Percentiles rank a stretch among this genome's conserved stretches.
These are phyloP conservation scores for Acanthosepion pharaonis DNA, from an alignment of 2,888 invertebrate genomes.

Conservation along the genomic window DNA sequence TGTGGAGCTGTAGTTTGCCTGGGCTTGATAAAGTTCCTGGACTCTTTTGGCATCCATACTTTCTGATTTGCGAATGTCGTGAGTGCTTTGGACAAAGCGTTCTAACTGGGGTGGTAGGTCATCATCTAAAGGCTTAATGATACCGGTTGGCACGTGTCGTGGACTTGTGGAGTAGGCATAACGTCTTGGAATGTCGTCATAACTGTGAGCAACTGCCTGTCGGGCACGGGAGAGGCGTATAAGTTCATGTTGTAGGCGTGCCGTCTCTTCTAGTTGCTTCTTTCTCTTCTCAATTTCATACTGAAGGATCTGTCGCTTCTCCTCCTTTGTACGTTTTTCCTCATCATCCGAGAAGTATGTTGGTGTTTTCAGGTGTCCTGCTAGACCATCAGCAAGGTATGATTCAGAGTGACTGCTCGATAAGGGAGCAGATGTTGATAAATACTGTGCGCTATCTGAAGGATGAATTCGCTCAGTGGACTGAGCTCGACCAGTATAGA, in stretches of 20 bases:
- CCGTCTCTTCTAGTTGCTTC: conserved; percentile 79
- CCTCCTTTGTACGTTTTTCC: conserved; percentile 78
- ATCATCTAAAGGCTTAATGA: conserved; percentile 73
- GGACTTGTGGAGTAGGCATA: conserved; percentile 50
- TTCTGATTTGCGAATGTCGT: conserved; percentile 53
- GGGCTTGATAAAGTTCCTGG: conserved; percentile 45
- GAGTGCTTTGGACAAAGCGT: conserved; percentile 52
- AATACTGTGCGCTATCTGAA: conserved; percentile 35
- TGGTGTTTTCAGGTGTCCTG: conserved; percentile 52
- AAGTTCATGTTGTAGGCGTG: conserved; percentile 77
- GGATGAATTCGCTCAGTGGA: conserved; percentile 50
- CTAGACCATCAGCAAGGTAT: conserved; percentile 52
- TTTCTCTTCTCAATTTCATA: conserved; percentile 80
- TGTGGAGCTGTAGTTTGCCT: conserved; percentile 67
- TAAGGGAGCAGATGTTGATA: conserved; percentile 50
- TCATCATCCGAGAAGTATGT: conserved; percentile 73
- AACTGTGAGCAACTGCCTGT: conserved; percentile 67
- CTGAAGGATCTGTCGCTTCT: conserved; percentile 79
- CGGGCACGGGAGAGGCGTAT: conserved; percentile 70
- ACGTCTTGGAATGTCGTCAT: conserved; percentile 66
- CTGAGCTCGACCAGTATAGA: conserved; percentile 58
- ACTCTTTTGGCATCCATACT: conserved; percentile 46
- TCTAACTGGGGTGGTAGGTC: conserved; percentile 54
- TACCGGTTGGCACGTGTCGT: conserved; percentile 67
- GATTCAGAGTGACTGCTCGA: conserved; percentile 57